These are phyloP conservation scores for Macaca mulatta DNA, from an alignment of 2,113 vertebrate species.

Conservation along the genomic window DNA sequence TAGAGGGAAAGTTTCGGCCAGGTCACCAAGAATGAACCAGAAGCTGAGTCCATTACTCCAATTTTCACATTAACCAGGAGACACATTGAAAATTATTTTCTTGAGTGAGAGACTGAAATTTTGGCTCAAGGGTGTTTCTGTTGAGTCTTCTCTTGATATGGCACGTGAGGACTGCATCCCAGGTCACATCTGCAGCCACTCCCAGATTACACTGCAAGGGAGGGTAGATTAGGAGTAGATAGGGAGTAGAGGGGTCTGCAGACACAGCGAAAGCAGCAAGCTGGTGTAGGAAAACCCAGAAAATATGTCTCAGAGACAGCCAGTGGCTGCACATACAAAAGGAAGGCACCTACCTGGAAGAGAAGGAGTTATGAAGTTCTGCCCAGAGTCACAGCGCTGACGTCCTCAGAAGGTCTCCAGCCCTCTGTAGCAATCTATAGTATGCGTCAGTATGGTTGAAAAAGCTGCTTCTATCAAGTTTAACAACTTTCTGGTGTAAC, in stretches of 20 bases:
- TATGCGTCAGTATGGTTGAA: slow-evolving; percentile 67
- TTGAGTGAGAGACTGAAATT: not conserved
- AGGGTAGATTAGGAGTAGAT: not conserved
- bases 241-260: not conserved
- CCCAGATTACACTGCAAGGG: not conserved
- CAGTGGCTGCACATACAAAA: not conserved
- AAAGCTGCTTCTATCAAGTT: slow-evolving; percentile 90
- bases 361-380: not conserved
- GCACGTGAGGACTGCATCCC: not conserved
- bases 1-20: not conserved
- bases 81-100: not conserved
- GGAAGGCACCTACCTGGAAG: slow-evolving; percentile 22
- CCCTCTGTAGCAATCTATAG: slow-evolving; percentile 69
- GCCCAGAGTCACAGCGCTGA: not conserved
- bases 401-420: slow-evolving; percentile 61
- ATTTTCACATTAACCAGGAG: not conserved
- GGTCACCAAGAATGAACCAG: not conserved
- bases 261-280: not conserved
- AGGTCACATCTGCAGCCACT: not conserved
- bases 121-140: not conserved
- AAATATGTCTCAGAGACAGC: not conserved
- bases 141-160: not conserved
- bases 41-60: not conserved
- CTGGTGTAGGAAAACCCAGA: not conserved
- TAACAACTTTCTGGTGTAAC: slow-evolving; percentile 92